These are phyloP conservation scores for Grantiella picta DNA, from an alignment of 2,113 vertebrate species.

Conservation along the genomic window DNA sequence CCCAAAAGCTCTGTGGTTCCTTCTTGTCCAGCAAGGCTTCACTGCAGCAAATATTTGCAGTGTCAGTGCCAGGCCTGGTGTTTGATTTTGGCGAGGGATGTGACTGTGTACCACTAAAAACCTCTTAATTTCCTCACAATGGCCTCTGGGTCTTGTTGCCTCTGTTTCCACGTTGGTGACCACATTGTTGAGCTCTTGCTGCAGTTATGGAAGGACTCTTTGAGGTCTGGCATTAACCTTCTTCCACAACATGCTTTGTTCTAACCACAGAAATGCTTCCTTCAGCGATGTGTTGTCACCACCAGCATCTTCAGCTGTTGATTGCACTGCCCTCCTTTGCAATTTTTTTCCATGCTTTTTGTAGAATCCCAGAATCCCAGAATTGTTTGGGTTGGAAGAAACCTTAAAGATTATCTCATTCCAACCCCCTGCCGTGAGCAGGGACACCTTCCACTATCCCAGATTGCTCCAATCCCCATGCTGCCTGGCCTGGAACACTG, in stretches of 20 bases:
- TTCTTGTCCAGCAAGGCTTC: background rate
- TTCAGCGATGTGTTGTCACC: background rate
- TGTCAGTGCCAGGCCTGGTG: background rate
- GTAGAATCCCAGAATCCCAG: background rate
- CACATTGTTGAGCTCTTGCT: background rate
- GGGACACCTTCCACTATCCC: too few species aligned
- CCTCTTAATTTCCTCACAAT: background rate
- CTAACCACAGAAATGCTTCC: background rate
- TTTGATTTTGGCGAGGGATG: background rate
- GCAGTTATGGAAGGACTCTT: background rate
- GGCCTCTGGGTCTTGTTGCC: background rate
- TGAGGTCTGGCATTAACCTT: background rate
- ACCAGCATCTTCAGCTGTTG: background rate
- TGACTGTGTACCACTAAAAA: rapidly evolving
- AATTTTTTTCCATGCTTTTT: background rate
- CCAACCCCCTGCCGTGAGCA: background rate
- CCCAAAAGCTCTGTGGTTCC: background rate
- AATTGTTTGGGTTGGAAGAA: background rate
- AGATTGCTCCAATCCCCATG: background rate
- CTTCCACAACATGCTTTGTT: background rate
- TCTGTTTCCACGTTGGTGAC: rapidly evolving
- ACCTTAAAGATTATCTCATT: background rate
- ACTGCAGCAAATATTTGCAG: background rate
- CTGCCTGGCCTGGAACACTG: background rate
- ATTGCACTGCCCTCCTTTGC: background rate